phyloP scores from a whole-genome alignment of 2,797 vertebrate genomes.

The Chelmon rostratus region DNA sequence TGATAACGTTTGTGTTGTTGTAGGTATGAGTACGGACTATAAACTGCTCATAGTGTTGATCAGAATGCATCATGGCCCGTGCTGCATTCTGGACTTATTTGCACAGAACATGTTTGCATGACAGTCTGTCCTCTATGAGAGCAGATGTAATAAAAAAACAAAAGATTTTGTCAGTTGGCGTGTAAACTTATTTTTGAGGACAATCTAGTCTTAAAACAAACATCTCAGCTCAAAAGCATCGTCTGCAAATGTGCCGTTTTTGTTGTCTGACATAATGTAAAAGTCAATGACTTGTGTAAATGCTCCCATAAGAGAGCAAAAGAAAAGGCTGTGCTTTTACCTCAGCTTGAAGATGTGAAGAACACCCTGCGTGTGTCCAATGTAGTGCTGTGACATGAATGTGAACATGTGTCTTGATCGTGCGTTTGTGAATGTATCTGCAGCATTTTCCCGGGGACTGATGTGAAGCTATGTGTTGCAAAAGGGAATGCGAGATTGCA shows the following conservation, averaged over 20 bases:
- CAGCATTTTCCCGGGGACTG: conserved; percentile 66
- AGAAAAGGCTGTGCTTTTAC: conserved; percentile 64
- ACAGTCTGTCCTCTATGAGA: conserved; percentile 52
- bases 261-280: conserved; percentile 42
- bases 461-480: conserved; percentile 69
- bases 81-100: no score
- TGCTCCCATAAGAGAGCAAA: conserved; percentile 46
- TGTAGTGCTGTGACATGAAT: conserved; percentile 54
- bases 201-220: conserved; percentile 37
- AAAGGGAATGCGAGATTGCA: conserved; percentile 36
- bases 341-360: conserved; percentile 79
- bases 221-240: conserved; percentile 53
- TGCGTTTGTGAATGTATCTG: conserved; percentile 62
- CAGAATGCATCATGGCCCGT: conserved; percentile 17
- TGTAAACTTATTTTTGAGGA: conserved; percentile 18
- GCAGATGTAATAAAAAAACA: conserved; percentile 29
- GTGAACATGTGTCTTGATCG: conserved; percentile 53
- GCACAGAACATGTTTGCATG: conserved; percentile 15
- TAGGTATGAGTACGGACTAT: conserved; percentile 1
- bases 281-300: conserved; percentile 63
- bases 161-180: neutral
- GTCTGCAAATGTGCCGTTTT: conserved; percentile 25
- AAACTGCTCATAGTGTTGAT: conserved; percentile 14
- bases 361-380: conserved; percentile 42
- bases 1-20: conserved; percentile 6